phyloP scores from a whole-genome alignment of 2,888 invertebrate genomes.

The Lepetodrilus schrolli region DNA sequence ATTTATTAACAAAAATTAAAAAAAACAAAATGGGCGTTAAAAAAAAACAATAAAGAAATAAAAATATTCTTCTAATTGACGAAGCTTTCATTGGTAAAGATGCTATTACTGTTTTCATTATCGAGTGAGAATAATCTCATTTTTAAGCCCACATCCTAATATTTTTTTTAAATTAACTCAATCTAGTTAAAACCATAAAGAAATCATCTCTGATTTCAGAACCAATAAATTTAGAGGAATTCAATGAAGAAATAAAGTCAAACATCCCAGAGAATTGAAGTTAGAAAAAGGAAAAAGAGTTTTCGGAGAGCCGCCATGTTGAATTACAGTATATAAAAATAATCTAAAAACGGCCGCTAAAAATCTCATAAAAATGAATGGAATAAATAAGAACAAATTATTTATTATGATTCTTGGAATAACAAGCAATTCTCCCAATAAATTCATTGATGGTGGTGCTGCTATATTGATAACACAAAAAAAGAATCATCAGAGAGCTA shows the following conservation, averaged over 20 bases:
- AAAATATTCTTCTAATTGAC: background rate
- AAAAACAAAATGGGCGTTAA: background rate
- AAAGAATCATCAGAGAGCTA: slow-evolving; percentile 82
- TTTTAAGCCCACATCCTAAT: slow-evolving; percentile 22
- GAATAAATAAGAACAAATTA: slow-evolving; percentile 77
- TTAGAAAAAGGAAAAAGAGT: background rate
- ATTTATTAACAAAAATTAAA: background rate
- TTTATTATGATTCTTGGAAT: slow-evolving; percentile 80
- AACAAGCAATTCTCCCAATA: slow-evolving; percentile 81
- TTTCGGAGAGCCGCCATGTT: slow-evolving; percentile 77
- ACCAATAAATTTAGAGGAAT: slow-evolving; percentile 22
- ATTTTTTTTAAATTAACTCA: slow-evolving; percentile 28
- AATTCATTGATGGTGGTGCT: slow-evolving; percentile 82
- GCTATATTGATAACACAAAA: slow-evolving; percentile 80
- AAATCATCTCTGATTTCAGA: background rate
- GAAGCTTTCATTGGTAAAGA: background rate
- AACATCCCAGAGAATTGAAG: background rate
- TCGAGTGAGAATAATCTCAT: background rate
- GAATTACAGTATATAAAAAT: slow-evolving; percentile 80
- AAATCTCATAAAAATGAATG: slow-evolving; percentile 80
- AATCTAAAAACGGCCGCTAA: slow-evolving; percentile 82
- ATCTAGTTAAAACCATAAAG: background rate
- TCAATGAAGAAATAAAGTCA: slow-evolving; percentile 2
- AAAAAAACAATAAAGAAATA: background rate
- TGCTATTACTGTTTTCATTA: background rate